A percentile compares a stretch with the other conserved stretches of the same genome.
phyloP scores from a whole-genome alignment of 2,113 vertebrate species.

The Campylorhamphus procurvoides region DNA sequence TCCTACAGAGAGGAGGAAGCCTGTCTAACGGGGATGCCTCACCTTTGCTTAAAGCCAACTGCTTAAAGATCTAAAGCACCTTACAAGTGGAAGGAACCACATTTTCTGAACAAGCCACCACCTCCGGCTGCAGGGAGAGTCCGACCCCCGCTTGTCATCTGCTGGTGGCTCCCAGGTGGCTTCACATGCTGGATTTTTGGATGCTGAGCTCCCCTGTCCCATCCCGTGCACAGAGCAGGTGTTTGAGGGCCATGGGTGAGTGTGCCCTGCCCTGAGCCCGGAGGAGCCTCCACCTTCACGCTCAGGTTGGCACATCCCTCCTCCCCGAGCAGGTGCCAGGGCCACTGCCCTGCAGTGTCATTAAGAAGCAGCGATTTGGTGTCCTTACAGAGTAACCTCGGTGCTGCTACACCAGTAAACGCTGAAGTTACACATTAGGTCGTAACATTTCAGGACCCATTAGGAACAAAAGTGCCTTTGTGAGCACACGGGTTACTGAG shows the following conservation, averaged over 20 bases:
- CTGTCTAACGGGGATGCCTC: not conserved
- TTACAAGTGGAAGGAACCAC: not conserved
- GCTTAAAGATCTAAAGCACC: not conserved
- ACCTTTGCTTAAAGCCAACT: not conserved
- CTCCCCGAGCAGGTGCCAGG: not conserved
- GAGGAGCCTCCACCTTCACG: not conserved
- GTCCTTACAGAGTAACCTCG: slow-evolving; percentile 46
- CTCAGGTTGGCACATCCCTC: not conserved
- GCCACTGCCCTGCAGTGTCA: not conserved
- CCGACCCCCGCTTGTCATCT: rapidly evolving
- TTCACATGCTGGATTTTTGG: not conserved
- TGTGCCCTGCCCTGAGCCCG: not conserved
- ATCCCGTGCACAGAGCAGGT: not conserved
- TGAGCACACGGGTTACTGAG: slow-evolving; percentile 57
- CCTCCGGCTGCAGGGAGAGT: not conserved
- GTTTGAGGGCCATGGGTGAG: not conserved
- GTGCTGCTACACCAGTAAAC: slow-evolving; percentile 54
- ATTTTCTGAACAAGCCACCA: not conserved
- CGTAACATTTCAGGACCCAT: slow-evolving; percentile 63
- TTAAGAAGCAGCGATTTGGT: slow-evolving; percentile 18
- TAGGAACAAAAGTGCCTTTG: slow-evolving; percentile 71
- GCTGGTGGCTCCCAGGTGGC: not conserved
- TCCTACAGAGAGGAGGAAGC: not conserved
- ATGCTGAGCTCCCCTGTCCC: not conserved
- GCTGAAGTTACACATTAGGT: slow-evolving; percentile 74